Evolutionary conservation across 1,140 invertebrate genomes (phyloP).

Genomic region (Himalopsyche phryganea): DNA sequence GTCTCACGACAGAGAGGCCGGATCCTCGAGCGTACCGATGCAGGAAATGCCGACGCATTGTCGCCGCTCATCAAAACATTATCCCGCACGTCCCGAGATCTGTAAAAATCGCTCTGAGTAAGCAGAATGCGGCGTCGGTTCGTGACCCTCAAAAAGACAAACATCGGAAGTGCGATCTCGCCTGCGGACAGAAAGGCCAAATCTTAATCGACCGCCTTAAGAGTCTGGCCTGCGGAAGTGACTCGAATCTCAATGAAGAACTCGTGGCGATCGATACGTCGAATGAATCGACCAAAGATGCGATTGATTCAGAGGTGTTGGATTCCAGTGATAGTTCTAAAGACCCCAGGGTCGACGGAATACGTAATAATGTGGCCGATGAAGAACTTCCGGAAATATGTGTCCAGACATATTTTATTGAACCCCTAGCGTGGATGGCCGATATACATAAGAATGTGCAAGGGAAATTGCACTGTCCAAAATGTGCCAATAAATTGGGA

Average conservation of each 20-base stretch:
- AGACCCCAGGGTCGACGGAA: no score
- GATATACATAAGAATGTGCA: constrained; percentile 64
- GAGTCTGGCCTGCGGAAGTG: constrained; percentile 34
- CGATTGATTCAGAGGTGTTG: neutral
- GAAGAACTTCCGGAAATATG: constrained; percentile 49
- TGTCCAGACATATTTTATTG: constrained; percentile 71
- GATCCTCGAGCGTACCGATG: constrained; percentile 79
- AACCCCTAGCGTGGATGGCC: constrained; percentile 80
- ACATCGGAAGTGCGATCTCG: constrained; percentile 28
- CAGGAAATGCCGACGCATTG: constrained; percentile 71
- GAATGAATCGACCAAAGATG: neutral
- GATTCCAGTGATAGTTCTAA: no score
- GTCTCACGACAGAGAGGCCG: constrained; percentile 68
- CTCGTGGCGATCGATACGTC: neutral
- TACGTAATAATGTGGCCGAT: no score
- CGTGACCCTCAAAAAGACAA: no score
- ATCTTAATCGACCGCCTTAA: constrained; percentile 47
- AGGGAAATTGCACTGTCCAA: constrained; percentile 80
- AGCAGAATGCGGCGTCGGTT: constrained; percentile 5
- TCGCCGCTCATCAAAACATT: constrained; percentile 75
- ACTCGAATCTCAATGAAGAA: neutral
- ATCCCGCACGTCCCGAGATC: constrained; percentile 64
- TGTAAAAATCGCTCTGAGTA: constrained; percentile 45
- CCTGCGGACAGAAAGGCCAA: constrained; percentile 46
- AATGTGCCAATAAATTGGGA: constrained; percentile 74